Percentiles rank a stretch among this genome's conserved stretches.
Conservation (phyloP, 2,797 vertebrate genomes). For the Gymnoscopelus microlampas region DNA sequence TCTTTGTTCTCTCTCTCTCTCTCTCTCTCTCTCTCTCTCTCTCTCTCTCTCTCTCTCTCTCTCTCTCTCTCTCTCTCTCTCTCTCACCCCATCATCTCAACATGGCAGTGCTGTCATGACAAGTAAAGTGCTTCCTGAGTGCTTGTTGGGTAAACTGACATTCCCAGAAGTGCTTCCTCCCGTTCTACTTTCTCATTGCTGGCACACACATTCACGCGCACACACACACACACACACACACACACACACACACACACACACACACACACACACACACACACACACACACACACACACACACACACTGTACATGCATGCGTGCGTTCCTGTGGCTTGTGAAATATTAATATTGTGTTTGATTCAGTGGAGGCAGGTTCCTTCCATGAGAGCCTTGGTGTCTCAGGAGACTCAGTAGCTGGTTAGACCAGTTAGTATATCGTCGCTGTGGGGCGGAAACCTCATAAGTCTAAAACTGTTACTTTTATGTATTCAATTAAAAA, state of each 20-base stretch:
- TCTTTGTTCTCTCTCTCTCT: background rate
- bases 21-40: background rate
- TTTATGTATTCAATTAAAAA: too few relatives aligned
- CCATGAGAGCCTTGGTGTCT: slow-evolving; percentile 63
- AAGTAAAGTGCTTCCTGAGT: slow-evolving; percentile 79
- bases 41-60: background rate
- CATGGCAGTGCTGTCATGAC: slow-evolving; percentile 64
- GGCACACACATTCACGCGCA: background rate
- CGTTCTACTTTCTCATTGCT: slow-evolving; percentile 35
- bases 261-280: slow-evolving; percentile 23
- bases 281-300: slow-evolving; percentile 21
- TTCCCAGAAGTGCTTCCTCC: slow-evolving; percentile 68
- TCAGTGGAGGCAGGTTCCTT: slow-evolving; percentile 45
- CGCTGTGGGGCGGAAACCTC: too few relatives aligned
- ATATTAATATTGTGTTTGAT: slow-evolving; percentile 75
- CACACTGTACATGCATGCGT: slow-evolving; percentile 10
- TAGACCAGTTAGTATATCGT: slow-evolving; percentile 27
- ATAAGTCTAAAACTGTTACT: too few relatives aligned
- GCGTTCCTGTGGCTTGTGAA: slow-evolving; percentile 62
- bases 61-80: slow-evolving; percentile 21
- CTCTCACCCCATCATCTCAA: slow-evolving; percentile 67
- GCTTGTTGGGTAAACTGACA: slow-evolving; percentile 78
- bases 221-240: slow-evolving; percentile 24
- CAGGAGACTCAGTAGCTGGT: slow-evolving; percentile 44
- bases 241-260: slow-evolving; percentile 22